phyloP scores from a whole-genome alignment of 2,797 vertebrate genomes.

The Halcyon badia region DNA sequence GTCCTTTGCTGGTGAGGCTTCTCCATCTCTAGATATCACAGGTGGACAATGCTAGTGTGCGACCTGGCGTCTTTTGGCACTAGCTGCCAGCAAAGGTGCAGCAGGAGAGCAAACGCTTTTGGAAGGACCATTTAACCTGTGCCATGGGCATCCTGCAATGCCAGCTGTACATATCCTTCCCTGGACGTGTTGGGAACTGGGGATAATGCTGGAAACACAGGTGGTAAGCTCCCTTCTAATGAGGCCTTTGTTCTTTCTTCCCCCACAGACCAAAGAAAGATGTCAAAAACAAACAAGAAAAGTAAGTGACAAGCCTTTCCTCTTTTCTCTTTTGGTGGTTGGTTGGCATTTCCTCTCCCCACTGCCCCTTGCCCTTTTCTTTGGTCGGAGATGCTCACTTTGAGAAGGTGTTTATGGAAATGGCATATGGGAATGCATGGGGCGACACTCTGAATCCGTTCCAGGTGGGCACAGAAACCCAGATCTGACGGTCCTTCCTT shows the following conservation, averaged over 20 bases:
- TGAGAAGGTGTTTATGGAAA: conserved; percentile 41
- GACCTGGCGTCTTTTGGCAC: not conserved
- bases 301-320: conserved; percentile 88
- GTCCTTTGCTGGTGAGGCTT: not conserved
- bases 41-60: not conserved
- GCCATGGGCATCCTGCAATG: not conserved
- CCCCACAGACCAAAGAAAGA: conserved; percentile 93
- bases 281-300: conserved; percentile 90
- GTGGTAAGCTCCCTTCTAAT: conserved; percentile 36
- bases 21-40: not conserved
- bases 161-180: not conserved
- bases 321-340: conserved; percentile 53
- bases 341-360: conserved; percentile 60
- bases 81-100: not conserved
- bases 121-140: not conserved
- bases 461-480: conserved; percentile 61
- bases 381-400: conserved; percentile 33
- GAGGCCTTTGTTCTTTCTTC: conserved; percentile 73
- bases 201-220: not conserved
- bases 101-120: not conserved
- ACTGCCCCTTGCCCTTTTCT: conserved; percentile 54
- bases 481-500: conserved; percentile 42
- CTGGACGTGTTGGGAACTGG: not conserved
- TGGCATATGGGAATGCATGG: conserved; percentile 37
- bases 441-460: conserved; percentile 69